Conservation (phyloP, 2,113 vertebrate species). For the Daubentonia madagascariensis region DNA sequence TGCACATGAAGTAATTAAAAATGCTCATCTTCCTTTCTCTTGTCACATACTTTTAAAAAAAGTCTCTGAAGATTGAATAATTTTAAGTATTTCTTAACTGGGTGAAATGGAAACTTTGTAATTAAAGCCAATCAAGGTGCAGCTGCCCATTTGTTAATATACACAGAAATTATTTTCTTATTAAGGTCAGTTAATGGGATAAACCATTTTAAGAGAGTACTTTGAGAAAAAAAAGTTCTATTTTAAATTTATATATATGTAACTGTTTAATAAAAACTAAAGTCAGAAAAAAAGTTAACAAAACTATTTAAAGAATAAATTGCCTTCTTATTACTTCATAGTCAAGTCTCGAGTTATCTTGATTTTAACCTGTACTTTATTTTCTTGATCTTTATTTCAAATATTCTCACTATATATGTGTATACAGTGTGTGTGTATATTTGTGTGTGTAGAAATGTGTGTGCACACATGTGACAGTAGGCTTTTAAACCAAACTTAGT, state of each 20-base stretch:
- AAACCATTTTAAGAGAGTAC: neutral
- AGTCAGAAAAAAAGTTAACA: conserved; percentile 42
- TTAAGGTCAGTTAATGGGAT: neutral
- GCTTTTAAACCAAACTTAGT: neutral
- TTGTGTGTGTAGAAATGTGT: neutral
- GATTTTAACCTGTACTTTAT: conserved; percentile 24
- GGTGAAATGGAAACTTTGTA: conserved; percentile 27
- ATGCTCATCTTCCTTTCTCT: conserved; percentile 25
- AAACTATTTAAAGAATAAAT: conserved; percentile 44
- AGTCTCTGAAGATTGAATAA: neutral
- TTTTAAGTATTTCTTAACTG: conserved; percentile 26
- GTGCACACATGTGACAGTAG: neutral
- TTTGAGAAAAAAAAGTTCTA: neutral
- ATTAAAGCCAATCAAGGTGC: neutral
- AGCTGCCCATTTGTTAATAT: conserved; percentile 34
- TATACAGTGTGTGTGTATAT: neutral
- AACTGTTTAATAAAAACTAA: conserved; percentile 52
- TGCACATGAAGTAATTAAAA: neutral
- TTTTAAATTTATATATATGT: conserved; percentile 54
- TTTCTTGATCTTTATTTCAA: neutral
- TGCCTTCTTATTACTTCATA: conserved; percentile 32
- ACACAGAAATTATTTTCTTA: neutral
- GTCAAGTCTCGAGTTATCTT: conserved; percentile 34
- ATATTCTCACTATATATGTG: neutral
- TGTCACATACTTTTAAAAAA: neutral